These are phyloP conservation scores for Dryobates pubescens DNA, from an alignment of 2,797 vertebrate genomes.

Conservation along the genomic window DNA sequence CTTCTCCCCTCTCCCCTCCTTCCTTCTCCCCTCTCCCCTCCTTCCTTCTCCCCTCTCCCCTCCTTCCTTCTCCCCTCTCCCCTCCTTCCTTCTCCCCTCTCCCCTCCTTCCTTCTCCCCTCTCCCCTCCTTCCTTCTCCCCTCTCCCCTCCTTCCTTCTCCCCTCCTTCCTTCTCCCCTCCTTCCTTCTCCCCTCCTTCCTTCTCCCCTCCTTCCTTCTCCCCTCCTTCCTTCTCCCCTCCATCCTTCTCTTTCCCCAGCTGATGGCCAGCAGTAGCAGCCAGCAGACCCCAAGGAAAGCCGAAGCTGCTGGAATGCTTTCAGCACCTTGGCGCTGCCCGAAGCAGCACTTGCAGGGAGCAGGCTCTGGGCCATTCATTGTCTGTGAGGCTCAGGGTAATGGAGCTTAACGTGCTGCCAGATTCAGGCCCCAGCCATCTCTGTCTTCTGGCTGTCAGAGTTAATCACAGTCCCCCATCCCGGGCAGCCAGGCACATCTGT, in stretches of 20 bases:
- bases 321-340: not conserved
- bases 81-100: no score
- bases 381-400: not conserved
- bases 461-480: not conserved
- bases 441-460: not conserved
- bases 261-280: not conserved
- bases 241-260: no score
- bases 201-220: no score
- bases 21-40: no score
- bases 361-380: not conserved
- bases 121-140: no score
- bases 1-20: no score
- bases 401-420: not conserved
- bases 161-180: no score
- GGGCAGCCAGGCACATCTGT: not conserved
- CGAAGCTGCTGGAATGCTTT: not conserved
- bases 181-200: no score
- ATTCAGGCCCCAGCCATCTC: not conserved
- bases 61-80: not conserved
- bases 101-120: no score
- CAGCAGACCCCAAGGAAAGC: not conserved
- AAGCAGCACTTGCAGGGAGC: not conserved
- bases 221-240: no score
- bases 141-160: no score
- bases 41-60: no score